These are phyloP conservation scores for Cyclophora punctaria DNA, from an alignment of 2,888 invertebrate species.

Conservation along the genomic window DNA sequence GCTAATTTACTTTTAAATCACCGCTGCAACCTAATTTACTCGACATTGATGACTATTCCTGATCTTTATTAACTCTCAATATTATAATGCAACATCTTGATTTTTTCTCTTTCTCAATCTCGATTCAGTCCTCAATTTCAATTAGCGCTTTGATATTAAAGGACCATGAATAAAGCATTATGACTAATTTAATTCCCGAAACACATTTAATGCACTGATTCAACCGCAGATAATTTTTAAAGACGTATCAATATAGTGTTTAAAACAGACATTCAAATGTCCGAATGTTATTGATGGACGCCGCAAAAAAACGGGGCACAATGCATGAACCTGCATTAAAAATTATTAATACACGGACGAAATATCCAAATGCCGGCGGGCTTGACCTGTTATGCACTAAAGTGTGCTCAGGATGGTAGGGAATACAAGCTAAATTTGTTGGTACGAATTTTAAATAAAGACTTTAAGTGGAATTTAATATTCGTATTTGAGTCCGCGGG, in stretches of 20 bases:
- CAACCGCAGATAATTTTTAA: slow-evolving; percentile 51
- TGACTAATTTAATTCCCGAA: slow-evolving; percentile 43
- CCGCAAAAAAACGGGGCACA: slow-evolving; percentile 58
- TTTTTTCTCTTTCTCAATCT: too few relatives aligned
- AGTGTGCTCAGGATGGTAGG: slow-evolving; percentile 42
- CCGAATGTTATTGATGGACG: slow-evolving; percentile 68
- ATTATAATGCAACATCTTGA: too few relatives aligned
- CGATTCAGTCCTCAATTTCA: background rate
- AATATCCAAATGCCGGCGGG: slow-evolving; percentile 36
- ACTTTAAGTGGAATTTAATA: slow-evolving; percentile 72
- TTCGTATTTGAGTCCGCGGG: slow-evolving; percentile 64
- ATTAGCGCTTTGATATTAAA: slow-evolving; percentile 10
- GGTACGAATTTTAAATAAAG: slow-evolving; percentile 57
- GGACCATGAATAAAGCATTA: slow-evolving; percentile 29
- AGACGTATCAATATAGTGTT: slow-evolving; percentile 51
- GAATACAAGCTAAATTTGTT: slow-evolving; percentile 58
- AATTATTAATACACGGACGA: slow-evolving; percentile 68
- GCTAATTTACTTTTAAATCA: background rate
- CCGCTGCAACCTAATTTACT: too few relatives aligned
- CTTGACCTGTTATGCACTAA: slow-evolving; percentile 23
- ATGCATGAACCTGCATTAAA: slow-evolving; percentile 68
- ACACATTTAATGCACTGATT: slow-evolving; percentile 41
- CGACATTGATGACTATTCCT: too few relatives aligned
- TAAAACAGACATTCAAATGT: slow-evolving; percentile 66
- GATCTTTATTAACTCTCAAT: too few relatives aligned